Conservation (phyloP, 2,888 invertebrate genomes). For the Cephus runcator region DNA sequence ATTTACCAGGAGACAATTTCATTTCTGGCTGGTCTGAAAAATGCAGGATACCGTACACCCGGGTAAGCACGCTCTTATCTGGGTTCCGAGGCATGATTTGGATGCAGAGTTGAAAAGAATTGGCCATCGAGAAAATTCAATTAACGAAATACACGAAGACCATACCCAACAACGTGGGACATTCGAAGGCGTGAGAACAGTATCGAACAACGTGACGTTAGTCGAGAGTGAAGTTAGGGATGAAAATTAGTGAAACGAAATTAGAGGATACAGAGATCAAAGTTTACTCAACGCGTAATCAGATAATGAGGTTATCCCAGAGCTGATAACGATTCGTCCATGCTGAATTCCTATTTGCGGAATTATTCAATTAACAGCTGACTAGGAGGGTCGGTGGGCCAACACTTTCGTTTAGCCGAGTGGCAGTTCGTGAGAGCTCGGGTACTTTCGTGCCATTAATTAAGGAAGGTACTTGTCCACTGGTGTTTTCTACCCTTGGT, state of each 20-base stretch:
- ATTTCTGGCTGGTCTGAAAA: background rate
- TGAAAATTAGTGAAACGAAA: background rate
- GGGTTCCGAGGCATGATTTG: no score
- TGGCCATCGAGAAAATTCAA: background rate
- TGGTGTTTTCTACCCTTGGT: conserved; percentile 5
- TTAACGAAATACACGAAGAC: background rate
- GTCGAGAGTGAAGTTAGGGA: background rate
- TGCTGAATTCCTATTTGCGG: background rate
- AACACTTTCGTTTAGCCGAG: background rate
- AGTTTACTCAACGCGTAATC: background rate
- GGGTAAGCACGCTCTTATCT: background rate
- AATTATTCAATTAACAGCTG: background rate
- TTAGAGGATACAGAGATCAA: background rate
- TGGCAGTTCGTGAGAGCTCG: background rate
- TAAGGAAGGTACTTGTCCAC: conserved; percentile 23
- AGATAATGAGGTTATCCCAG: background rate
- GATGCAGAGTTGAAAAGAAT: background rate
- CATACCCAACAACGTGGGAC: background rate
- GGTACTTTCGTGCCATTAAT: conserved; percentile 17
- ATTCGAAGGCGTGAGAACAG: background rate
- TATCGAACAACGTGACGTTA: background rate
- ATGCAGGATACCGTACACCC: background rate
- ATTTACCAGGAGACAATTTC: background rate
- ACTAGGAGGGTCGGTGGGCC: background rate
- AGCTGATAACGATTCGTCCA: background rate